phyloP scores from a whole-genome alignment of 2,888 invertebrate genomes.

The Chouioia cunea region DNA sequence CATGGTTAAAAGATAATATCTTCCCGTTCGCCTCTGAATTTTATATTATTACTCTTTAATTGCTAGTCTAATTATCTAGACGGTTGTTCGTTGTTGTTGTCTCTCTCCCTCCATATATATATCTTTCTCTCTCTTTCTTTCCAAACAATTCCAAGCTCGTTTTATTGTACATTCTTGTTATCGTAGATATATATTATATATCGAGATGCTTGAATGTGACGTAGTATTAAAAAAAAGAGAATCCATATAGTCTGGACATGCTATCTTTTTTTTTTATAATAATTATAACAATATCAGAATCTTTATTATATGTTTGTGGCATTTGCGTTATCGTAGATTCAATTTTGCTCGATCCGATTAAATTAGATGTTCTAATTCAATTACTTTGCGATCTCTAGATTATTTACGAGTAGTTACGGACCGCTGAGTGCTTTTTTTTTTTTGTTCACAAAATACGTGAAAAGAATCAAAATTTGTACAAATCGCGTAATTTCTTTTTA shows the following conservation, averaged over 20 bases:
- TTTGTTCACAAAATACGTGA: too few species aligned
- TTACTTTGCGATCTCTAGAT: neutral
- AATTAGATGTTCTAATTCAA: neutral
- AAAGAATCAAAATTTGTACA: too few species aligned
- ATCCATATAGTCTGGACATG: neutral
- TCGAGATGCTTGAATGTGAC: slow-evolving; percentile 4
- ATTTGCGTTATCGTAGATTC: slow-evolving; percentile 21
- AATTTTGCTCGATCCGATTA: neutral
- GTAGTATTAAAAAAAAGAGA: slow-evolving; percentile 22
- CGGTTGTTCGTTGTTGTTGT: too few species aligned
- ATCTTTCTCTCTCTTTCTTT: slow-evolving; percentile 10
- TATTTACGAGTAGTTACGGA: neutral
- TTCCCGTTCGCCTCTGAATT: too few species aligned
- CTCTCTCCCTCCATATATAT: neutral
- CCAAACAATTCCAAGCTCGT: neutral
- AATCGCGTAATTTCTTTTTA: too few species aligned
- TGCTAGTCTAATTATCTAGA: too few species aligned
- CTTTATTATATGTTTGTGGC: too few species aligned
- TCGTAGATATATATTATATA: too few species aligned
- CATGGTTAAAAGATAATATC: too few species aligned
- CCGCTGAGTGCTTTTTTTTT: slow-evolving; percentile 2
- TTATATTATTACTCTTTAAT: too few species aligned
- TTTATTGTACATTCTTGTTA: neutral
- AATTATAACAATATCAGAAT: too few species aligned
- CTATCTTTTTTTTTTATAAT: too few species aligned